phyloP scores from a whole-genome alignment of 2,797 vertebrate genomes.

The Microcaecilia unicolor region DNA sequence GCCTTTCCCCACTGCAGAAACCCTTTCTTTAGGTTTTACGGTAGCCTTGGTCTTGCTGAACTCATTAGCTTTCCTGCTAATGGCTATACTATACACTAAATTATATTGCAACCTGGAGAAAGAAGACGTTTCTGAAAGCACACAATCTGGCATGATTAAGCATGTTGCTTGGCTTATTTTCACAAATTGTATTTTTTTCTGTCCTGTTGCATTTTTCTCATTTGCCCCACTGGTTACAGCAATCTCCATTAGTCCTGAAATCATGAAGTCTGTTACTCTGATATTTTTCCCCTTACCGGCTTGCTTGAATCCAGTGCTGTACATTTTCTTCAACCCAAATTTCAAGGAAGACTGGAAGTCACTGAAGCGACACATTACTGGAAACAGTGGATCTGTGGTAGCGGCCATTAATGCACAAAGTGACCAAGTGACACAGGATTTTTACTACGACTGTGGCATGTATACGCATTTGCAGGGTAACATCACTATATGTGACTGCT shows the following conservation, averaged over 20 bases:
- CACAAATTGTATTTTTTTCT: slow-evolving; percentile 97
- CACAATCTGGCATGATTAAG: slow-evolving; percentile 77
- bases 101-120: slow-evolving; percentile 88
- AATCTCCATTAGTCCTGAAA: slow-evolving; percentile 79
- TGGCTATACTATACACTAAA: slow-evolving; percentile 84
- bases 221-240: slow-evolving; percentile 83
- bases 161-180: slow-evolving; percentile 97
- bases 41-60: slow-evolving; percentile 87
- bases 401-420: slow-evolving; percentile 47
- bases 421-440: slow-evolving; percentile 53
- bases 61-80: slow-evolving; percentile 83
- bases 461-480: slow-evolving; percentile 76
- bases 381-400: slow-evolving; percentile 25
- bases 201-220: slow-evolving; percentile 91
- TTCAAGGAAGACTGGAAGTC: slow-evolving; percentile 92
- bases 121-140: slow-evolving; percentile 79
- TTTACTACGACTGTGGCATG: slow-evolving; percentile 75
- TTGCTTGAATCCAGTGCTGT: slow-evolving; percentile 88
- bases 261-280: slow-evolving; percentile 89
- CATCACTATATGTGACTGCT: slow-evolving; percentile 74
- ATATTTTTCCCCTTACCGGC: slow-evolving; percentile 93
- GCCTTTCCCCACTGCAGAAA: slow-evolving; percentile 83
- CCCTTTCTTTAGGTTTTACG: slow-evolving; percentile 73
- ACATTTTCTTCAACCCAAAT: slow-evolving; percentile 90
- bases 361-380: slow-evolving; percentile 46